phyloP scores from a whole-genome alignment of 2,797 vertebrate species.

The Aratinga solstitialis region DNA sequence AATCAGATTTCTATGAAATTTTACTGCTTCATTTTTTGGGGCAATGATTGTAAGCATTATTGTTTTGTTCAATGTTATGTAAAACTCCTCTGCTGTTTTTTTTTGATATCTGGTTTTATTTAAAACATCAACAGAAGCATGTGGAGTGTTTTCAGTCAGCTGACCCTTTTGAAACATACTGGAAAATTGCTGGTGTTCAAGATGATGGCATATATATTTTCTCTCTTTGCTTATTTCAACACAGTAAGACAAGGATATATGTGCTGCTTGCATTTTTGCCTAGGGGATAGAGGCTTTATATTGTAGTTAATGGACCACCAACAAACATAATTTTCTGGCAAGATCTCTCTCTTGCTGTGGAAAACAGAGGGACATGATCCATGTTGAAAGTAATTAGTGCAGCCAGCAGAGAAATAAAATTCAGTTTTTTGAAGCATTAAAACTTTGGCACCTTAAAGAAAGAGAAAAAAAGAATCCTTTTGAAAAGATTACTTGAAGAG shows the following conservation, averaged over 20 bases:
- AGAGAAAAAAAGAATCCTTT: neutral
- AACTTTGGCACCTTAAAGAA: neutral
- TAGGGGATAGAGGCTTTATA: slow-evolving; percentile 26
- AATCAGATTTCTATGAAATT: too few species aligned
- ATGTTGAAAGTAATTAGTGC: slow-evolving; percentile 57
- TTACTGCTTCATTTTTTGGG: too few species aligned
- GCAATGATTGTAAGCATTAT: too few species aligned
- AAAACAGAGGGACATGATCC: slow-evolving; percentile 41
- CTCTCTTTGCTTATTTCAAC: slow-evolving; percentile 43
- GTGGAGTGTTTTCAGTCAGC: neutral
- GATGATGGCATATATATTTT: slow-evolving; percentile 40
- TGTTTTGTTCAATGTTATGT: too few species aligned
- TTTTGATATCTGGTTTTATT: neutral
- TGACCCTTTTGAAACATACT: slow-evolving; percentile 16
- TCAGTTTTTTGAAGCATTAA: neutral
- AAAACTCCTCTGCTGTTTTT: neutral
- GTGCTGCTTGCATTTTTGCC: slow-evolving; percentile 18
- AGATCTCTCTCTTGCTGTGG: slow-evolving; percentile 10
- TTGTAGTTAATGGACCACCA: slow-evolving; percentile 55
- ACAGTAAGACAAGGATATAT: neutral
- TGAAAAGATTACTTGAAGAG: neutral
- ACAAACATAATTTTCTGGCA: slow-evolving; percentile 69
- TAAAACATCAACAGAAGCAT: slow-evolving; percentile 13
- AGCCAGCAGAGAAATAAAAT: slow-evolving; percentile 33
- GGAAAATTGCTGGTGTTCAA: slow-evolving; percentile 34